These are phyloP conservation scores for Rhombomys opimus DNA, from an alignment of 2,113 vertebrate species.

Conservation along the genomic window DNA sequence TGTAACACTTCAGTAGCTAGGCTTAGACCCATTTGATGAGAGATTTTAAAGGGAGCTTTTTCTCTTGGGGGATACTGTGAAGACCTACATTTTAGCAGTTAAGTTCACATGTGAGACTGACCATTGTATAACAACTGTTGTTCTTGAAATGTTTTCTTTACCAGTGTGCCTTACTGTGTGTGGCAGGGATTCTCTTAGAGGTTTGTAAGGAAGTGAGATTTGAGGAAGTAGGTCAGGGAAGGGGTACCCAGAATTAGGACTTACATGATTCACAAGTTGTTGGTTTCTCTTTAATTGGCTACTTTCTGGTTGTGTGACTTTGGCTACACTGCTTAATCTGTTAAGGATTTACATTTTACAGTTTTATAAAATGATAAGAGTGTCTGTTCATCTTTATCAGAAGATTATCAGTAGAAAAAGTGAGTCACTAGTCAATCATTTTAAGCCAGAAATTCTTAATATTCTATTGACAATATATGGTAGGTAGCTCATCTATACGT, in stretches of 20 bases:
- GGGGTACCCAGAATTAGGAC: not conserved
- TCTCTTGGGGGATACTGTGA: not conserved
- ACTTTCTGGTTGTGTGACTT: not conserved
- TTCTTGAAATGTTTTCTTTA: not conserved
- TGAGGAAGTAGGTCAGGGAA: not conserved
- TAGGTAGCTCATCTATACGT: not conserved
- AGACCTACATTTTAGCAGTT: not conserved
- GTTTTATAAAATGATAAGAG: not conserved
- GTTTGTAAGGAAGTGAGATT: not conserved
- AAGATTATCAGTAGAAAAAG: not conserved
- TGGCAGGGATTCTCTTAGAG: not conserved
- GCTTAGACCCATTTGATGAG: not conserved
- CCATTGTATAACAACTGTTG: not conserved
- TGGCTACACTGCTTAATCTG: not conserved
- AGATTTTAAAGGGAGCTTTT: not conserved
- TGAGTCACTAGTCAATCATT: not conserved
- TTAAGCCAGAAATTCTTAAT: not conserved
- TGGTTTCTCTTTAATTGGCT: not conserved
- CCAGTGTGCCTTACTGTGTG: not conserved
- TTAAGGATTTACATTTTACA: not conserved
- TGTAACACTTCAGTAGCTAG: not conserved
- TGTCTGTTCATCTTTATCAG: not conserved
- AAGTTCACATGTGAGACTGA: not conserved
- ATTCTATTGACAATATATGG: not conserved
- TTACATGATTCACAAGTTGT: not conserved